Conservation (phyloP, 2,797 vertebrate species). For the Fundulus diaphanus region DNA sequence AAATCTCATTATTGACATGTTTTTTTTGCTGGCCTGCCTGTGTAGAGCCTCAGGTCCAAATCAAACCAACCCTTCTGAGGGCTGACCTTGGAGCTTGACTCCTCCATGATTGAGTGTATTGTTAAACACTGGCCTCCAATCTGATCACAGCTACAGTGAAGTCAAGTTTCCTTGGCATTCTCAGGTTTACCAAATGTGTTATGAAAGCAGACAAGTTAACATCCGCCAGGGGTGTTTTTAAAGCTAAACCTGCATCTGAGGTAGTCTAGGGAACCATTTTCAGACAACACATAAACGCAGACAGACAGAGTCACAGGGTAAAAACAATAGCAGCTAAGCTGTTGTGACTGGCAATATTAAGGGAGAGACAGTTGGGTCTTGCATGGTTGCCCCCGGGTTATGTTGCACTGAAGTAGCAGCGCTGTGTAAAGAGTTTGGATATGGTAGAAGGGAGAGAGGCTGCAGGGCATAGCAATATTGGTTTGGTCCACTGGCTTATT, state of each 20-base stretch:
- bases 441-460: not conserved
- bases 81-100: too few relatives aligned
- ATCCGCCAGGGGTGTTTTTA: not conserved
- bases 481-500: not conserved
- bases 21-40: not conserved
- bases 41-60: not conserved
- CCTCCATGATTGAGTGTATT: too few relatives aligned
- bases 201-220: not conserved
- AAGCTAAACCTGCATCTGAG: constrained; percentile 10
- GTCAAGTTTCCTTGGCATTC: not conserved
- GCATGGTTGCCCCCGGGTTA: not conserved
- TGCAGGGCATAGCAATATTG: not conserved
- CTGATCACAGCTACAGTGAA: not conserved
- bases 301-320: constrained; percentile 3
- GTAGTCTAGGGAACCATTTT: constrained; percentile 4
- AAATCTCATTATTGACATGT: too few relatives aligned
- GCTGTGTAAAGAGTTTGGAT: not conserved
- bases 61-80: too few relatives aligned
- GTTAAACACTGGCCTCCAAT: too few relatives aligned
- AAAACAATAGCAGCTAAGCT: not conserved
- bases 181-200: not conserved
- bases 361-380: not conserved
- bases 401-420: not conserved
- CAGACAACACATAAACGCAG: not conserved
- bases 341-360: not conserved